Conservation (phyloP, 2,797 vertebrate species). For the Prunella strophiata region DNA sequence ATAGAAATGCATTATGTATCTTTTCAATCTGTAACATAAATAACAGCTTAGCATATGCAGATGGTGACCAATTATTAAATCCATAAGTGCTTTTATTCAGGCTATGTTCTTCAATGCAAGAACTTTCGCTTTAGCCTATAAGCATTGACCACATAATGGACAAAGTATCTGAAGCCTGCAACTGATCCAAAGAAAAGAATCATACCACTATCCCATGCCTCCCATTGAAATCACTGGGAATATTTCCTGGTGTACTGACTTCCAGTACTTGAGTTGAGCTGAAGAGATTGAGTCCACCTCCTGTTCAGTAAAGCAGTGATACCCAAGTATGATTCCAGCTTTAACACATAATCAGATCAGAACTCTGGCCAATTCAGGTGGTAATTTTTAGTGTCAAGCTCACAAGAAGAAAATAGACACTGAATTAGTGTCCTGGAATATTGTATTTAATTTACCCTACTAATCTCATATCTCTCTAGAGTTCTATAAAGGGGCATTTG, state of each 20-base stretch:
- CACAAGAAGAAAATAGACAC: neutral
- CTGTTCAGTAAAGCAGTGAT: neutral
- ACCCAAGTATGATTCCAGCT: neutral
- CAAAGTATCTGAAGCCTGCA: neutral
- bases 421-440: neutral
- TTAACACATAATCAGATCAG: neutral
- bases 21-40: conserved; percentile 80
- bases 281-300: neutral
- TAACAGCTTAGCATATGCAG: neutral
- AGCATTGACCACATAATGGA: neutral
- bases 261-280: neutral
- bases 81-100: neutral
- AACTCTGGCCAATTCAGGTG: neutral
- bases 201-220: neutral
- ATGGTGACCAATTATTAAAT: neutral
- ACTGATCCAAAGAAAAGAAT: neutral
- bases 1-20: conserved; percentile 79
- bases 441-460: neutral
- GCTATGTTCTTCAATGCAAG: neutral
- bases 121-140: neutral
- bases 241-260: neutral
- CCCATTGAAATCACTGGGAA: neutral
- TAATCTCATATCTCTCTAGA: neutral
- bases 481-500: neutral
- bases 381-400: neutral